These are phyloP conservation scores for Polia nebulosa DNA, from an alignment of 2,888 invertebrate species.

Conservation along the genomic window DNA sequence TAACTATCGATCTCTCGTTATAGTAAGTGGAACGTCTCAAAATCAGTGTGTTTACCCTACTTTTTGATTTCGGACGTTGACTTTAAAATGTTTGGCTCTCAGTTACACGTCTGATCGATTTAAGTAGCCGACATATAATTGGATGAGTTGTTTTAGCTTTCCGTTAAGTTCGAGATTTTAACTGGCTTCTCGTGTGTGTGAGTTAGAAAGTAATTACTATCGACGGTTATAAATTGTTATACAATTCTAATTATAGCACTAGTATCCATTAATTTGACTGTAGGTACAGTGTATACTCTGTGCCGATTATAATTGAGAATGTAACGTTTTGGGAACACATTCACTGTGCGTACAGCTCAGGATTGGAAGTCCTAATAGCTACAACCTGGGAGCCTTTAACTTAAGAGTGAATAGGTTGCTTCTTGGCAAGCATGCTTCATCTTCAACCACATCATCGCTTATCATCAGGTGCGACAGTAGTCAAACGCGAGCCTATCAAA, in stretches of 20 bases:
- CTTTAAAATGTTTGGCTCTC: conserved; percentile 54
- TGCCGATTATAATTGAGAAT: not conserved
- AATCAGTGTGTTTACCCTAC: conserved; percentile 73
- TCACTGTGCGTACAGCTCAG: no score
- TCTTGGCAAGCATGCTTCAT: no score
- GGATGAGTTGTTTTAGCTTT: conserved; percentile 56
- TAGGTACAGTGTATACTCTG: not conserved
- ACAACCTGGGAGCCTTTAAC: no score
- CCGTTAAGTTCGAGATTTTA: conserved; percentile 48
- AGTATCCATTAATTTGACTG: not conserved
- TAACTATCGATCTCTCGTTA: conserved; percentile 74
- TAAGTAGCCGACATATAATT: conserved; percentile 58
- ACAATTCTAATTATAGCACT: not conserved
- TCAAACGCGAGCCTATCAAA: no score
- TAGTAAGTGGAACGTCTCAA: conserved; percentile 71
- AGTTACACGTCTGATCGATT: conserved; percentile 51
- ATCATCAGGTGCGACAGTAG: no score
- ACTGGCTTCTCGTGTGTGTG: conserved; percentile 13
- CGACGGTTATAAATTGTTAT: not conserved
- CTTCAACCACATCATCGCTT: no score
- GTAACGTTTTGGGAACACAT: no score
- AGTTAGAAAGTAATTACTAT: conserved; percentile 31
- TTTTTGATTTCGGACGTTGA: conserved; percentile 67
- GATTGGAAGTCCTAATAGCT: no score
- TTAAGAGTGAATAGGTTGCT: no score